These are phyloP conservation scores for Hippocampus mohnikei DNA, from an alignment of 2,113 vertebrate genomes.

Conservation along the genomic window DNA sequence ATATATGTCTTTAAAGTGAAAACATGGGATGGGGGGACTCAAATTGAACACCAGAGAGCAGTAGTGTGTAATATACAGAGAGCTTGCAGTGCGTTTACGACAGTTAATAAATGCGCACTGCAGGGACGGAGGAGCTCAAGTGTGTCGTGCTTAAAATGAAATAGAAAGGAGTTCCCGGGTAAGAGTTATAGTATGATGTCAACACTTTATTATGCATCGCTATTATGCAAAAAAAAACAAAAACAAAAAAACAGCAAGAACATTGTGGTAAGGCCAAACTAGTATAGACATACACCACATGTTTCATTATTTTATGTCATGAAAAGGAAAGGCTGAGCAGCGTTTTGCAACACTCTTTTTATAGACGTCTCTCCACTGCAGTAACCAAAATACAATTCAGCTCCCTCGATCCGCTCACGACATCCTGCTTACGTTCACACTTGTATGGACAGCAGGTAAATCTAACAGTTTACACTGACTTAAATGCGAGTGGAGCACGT, in stretches of 20 bases:
- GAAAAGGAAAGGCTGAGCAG: neutral
- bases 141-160: conserved; percentile 52
- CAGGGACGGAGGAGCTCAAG: conserved; percentile 54
- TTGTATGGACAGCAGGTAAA: neutral
- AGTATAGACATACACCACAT: conserved; percentile 61
- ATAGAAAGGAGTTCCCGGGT: conserved; percentile 52
- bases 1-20: neutral
- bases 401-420: neutral
- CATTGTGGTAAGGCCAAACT: conserved; percentile 58
- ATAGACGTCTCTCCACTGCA: neutral
- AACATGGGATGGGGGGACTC: neutral
- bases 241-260: conserved; percentile 64
- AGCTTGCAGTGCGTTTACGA: conserved; percentile 61
- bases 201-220: conserved; percentile 71
- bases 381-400: neutral
- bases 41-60: neutral
- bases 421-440: neutral
- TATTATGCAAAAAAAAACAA: conserved; percentile 61
- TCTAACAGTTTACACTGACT: conserved; percentile 10
- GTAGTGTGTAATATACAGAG: conserved; percentile 9
- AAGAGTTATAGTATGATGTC: conserved; percentile 58
- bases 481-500: conserved; percentile 23
- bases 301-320: conserved; percentile 53
- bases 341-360: neutral
- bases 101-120: conserved; percentile 65